These are phyloP conservation scores for Nematostella vectensis DNA, from an alignment of 92 coral and sea anemone species.

Conservation along the genomic window DNA sequence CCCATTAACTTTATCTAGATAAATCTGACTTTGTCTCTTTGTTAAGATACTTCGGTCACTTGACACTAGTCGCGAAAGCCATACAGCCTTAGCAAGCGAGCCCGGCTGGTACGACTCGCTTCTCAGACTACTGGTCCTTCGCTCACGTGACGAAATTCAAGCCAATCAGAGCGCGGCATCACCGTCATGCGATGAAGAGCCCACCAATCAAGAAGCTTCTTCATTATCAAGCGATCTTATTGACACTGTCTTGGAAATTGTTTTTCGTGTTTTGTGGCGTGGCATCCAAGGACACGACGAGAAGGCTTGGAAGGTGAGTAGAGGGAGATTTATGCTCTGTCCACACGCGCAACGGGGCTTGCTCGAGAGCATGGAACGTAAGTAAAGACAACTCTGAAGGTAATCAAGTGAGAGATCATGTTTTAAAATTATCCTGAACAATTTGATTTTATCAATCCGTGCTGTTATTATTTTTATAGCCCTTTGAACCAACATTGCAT, in stretches of 20 bases:
- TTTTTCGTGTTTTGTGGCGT: slow-evolving; percentile 81
- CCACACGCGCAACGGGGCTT: no score
- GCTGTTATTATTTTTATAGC: no score
- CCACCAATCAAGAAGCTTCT: slow-evolving; percentile 21
- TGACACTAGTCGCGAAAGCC: slow-evolving; percentile 52
- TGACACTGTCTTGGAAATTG: slow-evolving; percentile 74
- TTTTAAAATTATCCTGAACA: no score
- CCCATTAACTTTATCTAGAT: no score
- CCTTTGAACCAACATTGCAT: no score
- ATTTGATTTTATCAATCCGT: no score
- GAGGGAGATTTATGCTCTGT: no score
- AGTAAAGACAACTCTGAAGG: no score
- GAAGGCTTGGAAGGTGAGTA: slow-evolving; percentile 76
- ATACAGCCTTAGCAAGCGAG: slow-evolving; percentile 39
- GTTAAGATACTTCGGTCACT: slow-evolving; percentile 61
- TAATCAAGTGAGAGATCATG: no score
- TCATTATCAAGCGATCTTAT: slow-evolving; percentile 39
- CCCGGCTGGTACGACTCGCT: slow-evolving; percentile 69
- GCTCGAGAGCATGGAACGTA: no score
- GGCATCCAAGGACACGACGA: slow-evolving; percentile 84
- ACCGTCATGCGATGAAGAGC: slow-evolving; percentile 10
- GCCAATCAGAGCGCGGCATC: neutral
- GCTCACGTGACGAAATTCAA: slow-evolving; percentile 19
- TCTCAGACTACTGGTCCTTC: slow-evolving; percentile 40
- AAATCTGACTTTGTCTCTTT: neutral